Conservation (phyloP, 2,113 vertebrate genomes). For the Xiphias gladius region DNA sequence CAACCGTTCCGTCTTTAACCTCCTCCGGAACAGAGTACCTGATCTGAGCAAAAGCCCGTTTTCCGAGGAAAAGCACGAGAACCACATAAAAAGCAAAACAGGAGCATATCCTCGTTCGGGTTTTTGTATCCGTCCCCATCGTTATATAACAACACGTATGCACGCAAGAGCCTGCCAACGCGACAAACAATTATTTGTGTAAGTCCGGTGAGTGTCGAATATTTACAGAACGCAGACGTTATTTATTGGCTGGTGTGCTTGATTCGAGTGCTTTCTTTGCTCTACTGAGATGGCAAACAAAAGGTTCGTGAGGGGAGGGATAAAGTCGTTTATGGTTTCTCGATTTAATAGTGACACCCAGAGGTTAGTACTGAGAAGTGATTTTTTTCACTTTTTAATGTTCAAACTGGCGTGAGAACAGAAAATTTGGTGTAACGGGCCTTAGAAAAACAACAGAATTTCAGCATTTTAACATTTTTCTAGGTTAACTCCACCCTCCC, state of each 20-base stretch:
- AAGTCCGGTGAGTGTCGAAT: not conserved
- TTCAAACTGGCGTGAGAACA: too few relatives aligned
- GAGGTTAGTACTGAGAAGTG: not conserved
- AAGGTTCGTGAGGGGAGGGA: constrained; percentile 26
- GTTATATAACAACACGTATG: not conserved
- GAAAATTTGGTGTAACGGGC: too few relatives aligned
- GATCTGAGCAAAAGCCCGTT: constrained; percentile 58
- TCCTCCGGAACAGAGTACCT: constrained; percentile 79
- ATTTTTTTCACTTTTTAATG: not conserved
- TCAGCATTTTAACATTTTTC: too few relatives aligned
- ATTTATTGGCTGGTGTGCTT: not conserved
- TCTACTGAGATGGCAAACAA: constrained; percentile 33
- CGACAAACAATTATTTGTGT: not conserved
- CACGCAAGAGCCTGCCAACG: not conserved
- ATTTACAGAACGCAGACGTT: not conserved
- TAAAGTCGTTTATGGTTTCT: not conserved
- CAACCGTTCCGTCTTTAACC: constrained; percentile 69
- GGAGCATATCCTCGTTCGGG: not conserved
- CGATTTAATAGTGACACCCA: constrained; percentile 56
- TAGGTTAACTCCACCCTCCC: too few relatives aligned
- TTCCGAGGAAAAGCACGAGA: constrained; percentile 31
- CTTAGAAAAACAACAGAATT: too few relatives aligned
- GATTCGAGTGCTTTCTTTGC: not conserved
- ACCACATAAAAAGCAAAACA: not conserved
- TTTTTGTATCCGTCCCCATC: not conserved